These are phyloP conservation scores for Nomada flava DNA, from an alignment of 2,888 invertebrate genomes.

Conservation along the genomic window DNA sequence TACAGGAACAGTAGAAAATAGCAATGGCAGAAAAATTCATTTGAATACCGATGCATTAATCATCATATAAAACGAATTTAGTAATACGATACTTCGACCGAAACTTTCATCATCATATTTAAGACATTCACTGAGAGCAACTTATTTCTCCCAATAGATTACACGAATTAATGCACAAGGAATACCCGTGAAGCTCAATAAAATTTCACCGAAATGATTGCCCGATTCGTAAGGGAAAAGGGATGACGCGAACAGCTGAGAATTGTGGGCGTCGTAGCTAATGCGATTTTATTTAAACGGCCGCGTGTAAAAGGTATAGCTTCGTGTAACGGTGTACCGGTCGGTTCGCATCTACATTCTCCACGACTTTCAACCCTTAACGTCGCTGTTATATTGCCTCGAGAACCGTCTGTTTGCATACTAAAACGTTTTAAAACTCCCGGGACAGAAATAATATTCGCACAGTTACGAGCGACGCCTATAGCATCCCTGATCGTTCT, in stretches of 20 bases:
- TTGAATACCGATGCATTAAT: background rate
- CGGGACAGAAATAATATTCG: constrained; percentile 77
- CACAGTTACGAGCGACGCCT: constrained; percentile 62
- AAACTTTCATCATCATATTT: too few species aligned
- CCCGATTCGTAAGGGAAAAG: background rate
- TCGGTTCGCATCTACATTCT: constrained; percentile 50
- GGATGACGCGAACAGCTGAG: constrained; percentile 20
- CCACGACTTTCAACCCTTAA: constrained; percentile 56
- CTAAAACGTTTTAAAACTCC: constrained; percentile 79
- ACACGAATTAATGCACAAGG: too few species aligned
- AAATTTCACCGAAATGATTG: constrained; percentile 3
- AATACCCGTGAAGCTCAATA: background rate
- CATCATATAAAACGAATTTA: too few species aligned
- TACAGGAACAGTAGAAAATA: background rate
- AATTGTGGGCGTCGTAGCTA: constrained; percentile 42
- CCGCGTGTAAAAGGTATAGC: constrained; percentile 49
- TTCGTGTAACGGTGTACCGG: constrained; percentile 42
- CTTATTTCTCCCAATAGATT: too few species aligned
- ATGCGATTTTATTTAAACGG: constrained; percentile 48
- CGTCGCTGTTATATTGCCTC: constrained; percentile 73
- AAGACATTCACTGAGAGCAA: too few species aligned
- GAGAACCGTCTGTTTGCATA: constrained; percentile 80
- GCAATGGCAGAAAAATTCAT: background rate
- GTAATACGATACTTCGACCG: too few species aligned
- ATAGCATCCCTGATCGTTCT: constrained; percentile 49